Evolutionary conservation across 2,797 vertebrate species (phyloP).

Genomic region (Acrossocheilus wenchowensis): DNA sequence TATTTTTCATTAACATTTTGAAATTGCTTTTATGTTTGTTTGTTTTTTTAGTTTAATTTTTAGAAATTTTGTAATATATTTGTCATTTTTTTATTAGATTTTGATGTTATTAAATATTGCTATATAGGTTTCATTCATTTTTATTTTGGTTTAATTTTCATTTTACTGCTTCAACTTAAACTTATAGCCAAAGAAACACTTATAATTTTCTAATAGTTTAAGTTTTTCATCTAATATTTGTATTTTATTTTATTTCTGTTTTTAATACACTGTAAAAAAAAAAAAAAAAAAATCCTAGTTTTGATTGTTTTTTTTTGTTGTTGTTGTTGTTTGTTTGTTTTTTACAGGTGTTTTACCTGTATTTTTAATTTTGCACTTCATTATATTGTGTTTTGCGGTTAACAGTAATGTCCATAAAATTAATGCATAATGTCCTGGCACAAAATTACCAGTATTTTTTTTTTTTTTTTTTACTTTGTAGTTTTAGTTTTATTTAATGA

Average conservation of each 20-base stretch:
- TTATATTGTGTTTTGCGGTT: too few species aligned
- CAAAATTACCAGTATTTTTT: neutral
- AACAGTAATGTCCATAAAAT: neutral
- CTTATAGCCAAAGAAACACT: neutral
- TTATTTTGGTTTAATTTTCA: neutral
- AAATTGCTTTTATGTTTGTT: neutral
- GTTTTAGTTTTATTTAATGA: neutral
- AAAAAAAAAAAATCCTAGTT: too few species aligned
- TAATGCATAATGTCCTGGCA: neutral
- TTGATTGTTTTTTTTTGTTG: too few species aligned
- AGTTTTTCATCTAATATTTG: neutral
- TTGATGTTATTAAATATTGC: neutral
- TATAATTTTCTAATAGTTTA: neutral
- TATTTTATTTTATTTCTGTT: neutral
- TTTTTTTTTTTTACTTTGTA: neutral
- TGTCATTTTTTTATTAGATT: neutral
- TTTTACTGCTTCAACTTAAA: neutral
- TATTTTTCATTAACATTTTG: too few species aligned
- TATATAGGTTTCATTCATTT: neutral
- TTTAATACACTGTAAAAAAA: neutral
- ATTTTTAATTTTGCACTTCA: neutral
- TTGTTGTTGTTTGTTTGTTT: neutral
- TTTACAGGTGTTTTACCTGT: neutral
- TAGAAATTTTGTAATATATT: neutral
- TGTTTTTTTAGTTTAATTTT: neutral